Percentiles rank a stretch among this genome's conserved stretches.
Evolutionary conservation across 2,797 vertebrate genomes (phyloP).

Genomic region (Pangasius krempfi): DNA sequence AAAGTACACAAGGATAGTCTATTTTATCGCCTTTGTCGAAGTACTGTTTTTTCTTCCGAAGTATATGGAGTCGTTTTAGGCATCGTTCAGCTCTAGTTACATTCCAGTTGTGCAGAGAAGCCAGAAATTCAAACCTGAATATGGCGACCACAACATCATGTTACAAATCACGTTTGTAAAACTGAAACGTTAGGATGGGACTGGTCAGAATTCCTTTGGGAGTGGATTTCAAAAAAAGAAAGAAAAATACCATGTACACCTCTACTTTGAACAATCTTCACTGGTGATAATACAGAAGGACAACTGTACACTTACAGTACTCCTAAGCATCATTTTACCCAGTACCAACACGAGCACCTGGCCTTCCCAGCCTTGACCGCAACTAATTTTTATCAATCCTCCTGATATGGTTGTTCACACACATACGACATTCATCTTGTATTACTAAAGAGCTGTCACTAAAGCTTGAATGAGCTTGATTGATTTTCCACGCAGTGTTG

Average conservation of each 20-base stretch:
- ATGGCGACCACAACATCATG: background rate
- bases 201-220: background rate
- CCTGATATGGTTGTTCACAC: background rate
- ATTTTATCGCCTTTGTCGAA: background rate
- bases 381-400: background rate
- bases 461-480: constrained; percentile 1
- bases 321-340: background rate
- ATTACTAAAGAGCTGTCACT: background rate
- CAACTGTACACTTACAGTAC: background rate
- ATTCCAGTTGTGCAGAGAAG: background rate
- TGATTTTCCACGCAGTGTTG: constrained; percentile 1
- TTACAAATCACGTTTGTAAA: background rate
- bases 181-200: background rate
- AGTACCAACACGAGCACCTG: background rate
- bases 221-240: background rate
- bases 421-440: background rate
- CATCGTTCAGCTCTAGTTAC: background rate
- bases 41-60: background rate
- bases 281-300: background rate
- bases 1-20: background rate
- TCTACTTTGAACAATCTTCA: background rate
- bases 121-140: background rate
- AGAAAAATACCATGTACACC: background rate
- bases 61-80: background rate
- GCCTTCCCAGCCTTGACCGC: background rate